phyloP scores from a whole-genome alignment of 2,113 vertebrate genomes.

The Esox niger region DNA sequence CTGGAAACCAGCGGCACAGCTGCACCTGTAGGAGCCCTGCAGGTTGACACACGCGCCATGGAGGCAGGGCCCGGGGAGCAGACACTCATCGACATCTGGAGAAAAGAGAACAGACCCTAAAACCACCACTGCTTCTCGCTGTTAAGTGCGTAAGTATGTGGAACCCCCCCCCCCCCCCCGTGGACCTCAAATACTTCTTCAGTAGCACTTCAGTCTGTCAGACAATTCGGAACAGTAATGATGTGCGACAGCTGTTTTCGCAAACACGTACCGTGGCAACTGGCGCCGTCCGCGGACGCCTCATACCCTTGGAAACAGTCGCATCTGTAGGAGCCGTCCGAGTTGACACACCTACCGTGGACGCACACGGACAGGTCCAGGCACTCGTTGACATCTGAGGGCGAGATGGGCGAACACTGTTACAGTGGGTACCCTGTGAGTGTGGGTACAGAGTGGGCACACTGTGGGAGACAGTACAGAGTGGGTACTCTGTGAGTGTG shows the following conservation, averaged over 20 bases:
- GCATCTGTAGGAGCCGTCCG: conserved; percentile 71
- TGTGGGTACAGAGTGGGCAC: background rate
- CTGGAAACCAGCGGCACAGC: conserved; percentile 79
- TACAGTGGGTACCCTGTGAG: conserved; percentile 10
- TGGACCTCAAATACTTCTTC: conserved; percentile 33
- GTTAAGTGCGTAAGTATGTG: conserved; percentile 35
- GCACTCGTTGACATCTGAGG: conserved; percentile 74
- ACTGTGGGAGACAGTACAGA: background rate
- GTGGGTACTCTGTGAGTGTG: conserved; percentile 6
- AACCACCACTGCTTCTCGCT: conserved; percentile 26
- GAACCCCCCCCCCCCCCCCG: background rate
- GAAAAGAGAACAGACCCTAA: conserved; percentile 33
- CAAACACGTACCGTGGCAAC: conserved; percentile 66
- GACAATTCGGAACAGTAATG: background rate
- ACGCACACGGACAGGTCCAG: conserved; percentile 61
- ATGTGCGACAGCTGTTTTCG: conserved; percentile 4
- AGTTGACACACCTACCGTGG: conserved; percentile 71
- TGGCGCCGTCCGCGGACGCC: conserved; percentile 50
- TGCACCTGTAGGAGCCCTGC: conserved; percentile 81
- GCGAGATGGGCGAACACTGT: conserved; percentile 7
- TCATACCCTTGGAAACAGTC: conserved; percentile 71
- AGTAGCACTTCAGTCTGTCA: conserved; percentile 25
- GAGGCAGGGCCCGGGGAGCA: conserved; percentile 70
- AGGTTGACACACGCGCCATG: conserved; percentile 82
- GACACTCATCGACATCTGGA: conserved; percentile 84